Percentiles rank a stretch among this genome's conserved stretches.
Conservation (phyloP, 2,888 invertebrate genomes). For the Bellardia pandia region DNA sequence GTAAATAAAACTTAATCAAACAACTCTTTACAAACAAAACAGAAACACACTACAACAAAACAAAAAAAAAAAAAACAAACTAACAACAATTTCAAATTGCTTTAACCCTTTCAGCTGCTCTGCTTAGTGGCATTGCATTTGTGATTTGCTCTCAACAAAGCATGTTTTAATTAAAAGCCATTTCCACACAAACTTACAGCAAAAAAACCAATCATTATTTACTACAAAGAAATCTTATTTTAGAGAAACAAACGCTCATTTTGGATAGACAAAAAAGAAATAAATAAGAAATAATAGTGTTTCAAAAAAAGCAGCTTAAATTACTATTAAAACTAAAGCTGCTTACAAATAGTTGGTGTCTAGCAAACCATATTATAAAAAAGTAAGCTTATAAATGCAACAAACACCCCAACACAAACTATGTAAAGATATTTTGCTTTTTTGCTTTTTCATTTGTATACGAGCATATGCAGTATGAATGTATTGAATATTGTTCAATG, state of each 20-base stretch:
- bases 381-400: not conserved
- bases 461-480: too few relatives aligned
- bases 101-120: slow-evolving; percentile 46
- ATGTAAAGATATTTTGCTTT: not conserved
- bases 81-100: slow-evolving; percentile 25
- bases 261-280: slow-evolving; percentile 5
- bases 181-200: slow-evolving; percentile 33
- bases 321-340: slow-evolving; percentile 56
- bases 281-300: slow-evolving; percentile 5
- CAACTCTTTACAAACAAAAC: slow-evolving; percentile 36
- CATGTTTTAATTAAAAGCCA: slow-evolving; percentile 57
- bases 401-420: slow-evolving; percentile 4
- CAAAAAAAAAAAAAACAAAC: not conserved
- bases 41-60: not conserved
- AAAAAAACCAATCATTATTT: not conserved
- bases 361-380: slow-evolving; percentile 39
- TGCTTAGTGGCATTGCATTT: not conserved
- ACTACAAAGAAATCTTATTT: not conserved
- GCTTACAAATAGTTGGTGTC: slow-evolving; percentile 41
- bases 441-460: too few relatives aligned
- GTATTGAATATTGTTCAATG: slow-evolving; percentile 7
- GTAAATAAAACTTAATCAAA: slow-evolving; percentile 16
- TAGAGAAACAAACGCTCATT: slow-evolving; percentile 21
- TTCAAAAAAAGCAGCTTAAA: slow-evolving; percentile 54
- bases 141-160: slow-evolving; percentile 52